These are phyloP conservation scores for Zaprionus davidi DNA, from an alignment of 1,140 invertebrate genomes.

Conservation along the genomic window DNA sequence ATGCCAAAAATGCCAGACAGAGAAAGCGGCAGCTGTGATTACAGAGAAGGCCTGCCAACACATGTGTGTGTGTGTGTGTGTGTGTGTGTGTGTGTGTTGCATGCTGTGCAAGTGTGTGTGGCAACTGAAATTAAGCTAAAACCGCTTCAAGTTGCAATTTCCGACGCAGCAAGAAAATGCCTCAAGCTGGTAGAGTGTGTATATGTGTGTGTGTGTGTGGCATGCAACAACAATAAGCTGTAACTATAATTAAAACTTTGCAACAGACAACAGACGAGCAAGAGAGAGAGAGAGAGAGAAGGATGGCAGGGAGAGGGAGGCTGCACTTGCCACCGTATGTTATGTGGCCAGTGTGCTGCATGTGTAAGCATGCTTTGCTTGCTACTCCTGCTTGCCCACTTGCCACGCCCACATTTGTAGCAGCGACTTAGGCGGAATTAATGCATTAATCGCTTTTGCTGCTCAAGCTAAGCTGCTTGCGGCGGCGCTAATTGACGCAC, in stretches of 20 bases:
- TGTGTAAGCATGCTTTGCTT: slow-evolving; percentile 25
- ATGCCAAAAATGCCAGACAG: slow-evolving; percentile 53
- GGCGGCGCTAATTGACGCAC: slow-evolving; percentile 70
- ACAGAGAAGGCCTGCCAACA: slow-evolving; percentile 1
- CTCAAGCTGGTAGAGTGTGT: slow-evolving; percentile 43
- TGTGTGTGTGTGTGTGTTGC: neutral
- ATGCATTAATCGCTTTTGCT: slow-evolving; percentile 71
- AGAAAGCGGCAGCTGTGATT: slow-evolving; percentile 37
- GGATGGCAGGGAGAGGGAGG: neutral
- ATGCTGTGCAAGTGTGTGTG: slow-evolving; percentile 18
- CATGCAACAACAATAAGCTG: slow-evolving; percentile 44
- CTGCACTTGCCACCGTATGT: neutral
- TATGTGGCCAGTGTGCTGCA: slow-evolving; percentile 22
- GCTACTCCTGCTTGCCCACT: neutral
- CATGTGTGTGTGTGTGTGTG: slow-evolving; percentile 1
- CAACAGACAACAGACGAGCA: slow-evolving; percentile 13
- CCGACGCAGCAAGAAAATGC: slow-evolving; percentile 59
- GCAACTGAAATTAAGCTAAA: slow-evolving; percentile 76
- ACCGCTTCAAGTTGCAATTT: slow-evolving; percentile 78
- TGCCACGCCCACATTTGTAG: neutral
- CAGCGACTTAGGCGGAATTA: slow-evolving; percentile 58
- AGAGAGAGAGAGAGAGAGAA: neutral
- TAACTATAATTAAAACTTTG: slow-evolving; percentile 78
- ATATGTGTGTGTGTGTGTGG: slow-evolving; percentile 25
- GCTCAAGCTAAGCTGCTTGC: slow-evolving; percentile 57